Conservation (phyloP, 2,113 vertebrate species). For the Aspidoscelis tigris region DNA sequence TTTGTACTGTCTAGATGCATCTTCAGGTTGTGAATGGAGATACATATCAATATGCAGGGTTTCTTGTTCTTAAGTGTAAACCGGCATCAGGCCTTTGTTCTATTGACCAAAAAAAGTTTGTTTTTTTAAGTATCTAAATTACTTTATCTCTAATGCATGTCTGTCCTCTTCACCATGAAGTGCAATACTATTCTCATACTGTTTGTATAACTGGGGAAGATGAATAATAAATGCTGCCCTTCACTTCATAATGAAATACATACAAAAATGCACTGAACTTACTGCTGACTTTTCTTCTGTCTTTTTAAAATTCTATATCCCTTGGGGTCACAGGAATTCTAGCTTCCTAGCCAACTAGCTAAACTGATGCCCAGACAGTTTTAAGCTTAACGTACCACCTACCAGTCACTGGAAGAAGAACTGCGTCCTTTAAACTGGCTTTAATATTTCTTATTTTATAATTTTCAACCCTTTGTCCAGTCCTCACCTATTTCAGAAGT, state of each 20-base stretch:
- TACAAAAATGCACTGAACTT: not conserved
- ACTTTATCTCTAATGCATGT: not conserved
- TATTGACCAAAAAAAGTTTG: not conserved
- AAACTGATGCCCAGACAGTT: not conserved
- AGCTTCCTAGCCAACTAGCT: not conserved
- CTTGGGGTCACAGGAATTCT: not conserved
- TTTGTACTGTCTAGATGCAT: not conserved
- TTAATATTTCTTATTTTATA: not conserved
- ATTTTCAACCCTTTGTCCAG: not conserved
- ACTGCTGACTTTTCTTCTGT: not conserved
- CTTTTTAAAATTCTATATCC: rapidly evolving
- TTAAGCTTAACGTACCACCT: rapidly evolving
- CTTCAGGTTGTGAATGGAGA: not conserved
- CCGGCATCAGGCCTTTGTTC: not conserved
- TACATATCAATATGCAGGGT: not conserved
- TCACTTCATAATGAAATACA: not conserved
- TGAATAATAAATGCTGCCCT: not conserved
- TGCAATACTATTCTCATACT: not conserved
- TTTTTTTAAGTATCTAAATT: not conserved
- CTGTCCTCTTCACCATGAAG: not conserved
- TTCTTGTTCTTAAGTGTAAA: not conserved
- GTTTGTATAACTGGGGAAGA: not conserved
- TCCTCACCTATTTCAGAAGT: not conserved
- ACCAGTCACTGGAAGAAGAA: not conserved
- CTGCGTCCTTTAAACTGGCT: not conserved